Evolutionary conservation across 2,888 invertebrate genomes (phyloP).

Genomic region (Rutpela maculata): DNA sequence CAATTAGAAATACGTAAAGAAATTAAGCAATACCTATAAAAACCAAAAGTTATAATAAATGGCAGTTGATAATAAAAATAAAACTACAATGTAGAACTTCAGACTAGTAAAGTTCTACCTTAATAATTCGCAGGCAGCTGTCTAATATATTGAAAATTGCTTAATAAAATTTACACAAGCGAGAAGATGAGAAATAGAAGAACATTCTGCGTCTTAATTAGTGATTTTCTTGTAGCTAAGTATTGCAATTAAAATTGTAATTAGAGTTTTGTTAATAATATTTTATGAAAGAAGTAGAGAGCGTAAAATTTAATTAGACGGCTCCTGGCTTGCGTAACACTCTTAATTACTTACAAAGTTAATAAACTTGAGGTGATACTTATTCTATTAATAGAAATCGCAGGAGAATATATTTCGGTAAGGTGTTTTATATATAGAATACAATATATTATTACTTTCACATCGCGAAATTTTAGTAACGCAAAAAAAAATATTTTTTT

Average conservation of each 20-base stretch:
- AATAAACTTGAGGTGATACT: background rate
- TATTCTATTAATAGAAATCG: background rate
- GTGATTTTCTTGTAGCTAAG: background rate
- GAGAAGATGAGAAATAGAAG: background rate
- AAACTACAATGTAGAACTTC: too few relatives aligned
- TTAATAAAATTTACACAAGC: background rate
- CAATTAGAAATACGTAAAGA: too few relatives aligned
- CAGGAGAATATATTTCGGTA: background rate
- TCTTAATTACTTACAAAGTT: background rate
- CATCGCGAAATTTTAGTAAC: too few relatives aligned
- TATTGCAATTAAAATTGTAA: background rate
- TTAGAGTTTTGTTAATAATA: constrained; percentile 3
- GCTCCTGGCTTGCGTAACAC: background rate
- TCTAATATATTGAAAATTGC: background rate
- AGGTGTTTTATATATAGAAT: background rate
- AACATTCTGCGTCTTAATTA: background rate
- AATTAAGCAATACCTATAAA: too few relatives aligned
- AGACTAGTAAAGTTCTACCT: too few relatives aligned
- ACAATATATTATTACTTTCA: too few relatives aligned
- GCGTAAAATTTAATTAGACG: constrained; percentile 4
- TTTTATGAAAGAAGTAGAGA: background rate
- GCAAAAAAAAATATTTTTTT: too few relatives aligned
- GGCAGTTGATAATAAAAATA: too few relatives aligned
- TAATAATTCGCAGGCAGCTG: background rate
- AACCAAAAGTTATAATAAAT: too few relatives aligned